Percentiles rank a stretch among this genome's conserved stretches.
These are phyloP conservation scores for Abscondita cerata DNA, from an alignment of 2,888 invertebrate genomes.

Conservation along the genomic window DNA sequence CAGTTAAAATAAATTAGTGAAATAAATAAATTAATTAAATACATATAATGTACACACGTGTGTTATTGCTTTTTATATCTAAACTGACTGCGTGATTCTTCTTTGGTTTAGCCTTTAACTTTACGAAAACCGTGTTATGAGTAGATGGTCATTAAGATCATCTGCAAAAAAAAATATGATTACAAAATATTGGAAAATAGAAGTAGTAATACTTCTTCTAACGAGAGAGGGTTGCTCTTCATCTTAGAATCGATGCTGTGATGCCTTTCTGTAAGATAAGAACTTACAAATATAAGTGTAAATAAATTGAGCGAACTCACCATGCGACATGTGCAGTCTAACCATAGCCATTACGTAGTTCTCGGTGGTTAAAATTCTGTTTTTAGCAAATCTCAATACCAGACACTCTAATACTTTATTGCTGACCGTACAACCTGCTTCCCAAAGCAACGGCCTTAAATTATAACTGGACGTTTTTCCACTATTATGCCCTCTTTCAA, in stretches of 20 bases:
- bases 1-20: not conserved
- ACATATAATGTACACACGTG: not conserved
- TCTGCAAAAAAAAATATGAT: slow-evolving; percentile 54
- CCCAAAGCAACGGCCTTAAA: slow-evolving; percentile 70
- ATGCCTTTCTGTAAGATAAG: slow-evolving; percentile 66
- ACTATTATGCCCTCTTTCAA: slow-evolving; percentile 62
- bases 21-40: not conserved
- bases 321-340: slow-evolving; percentile 68
- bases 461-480: slow-evolving; percentile 70
- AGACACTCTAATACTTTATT: slow-evolving; percentile 79
- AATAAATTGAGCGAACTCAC: too few species aligned
- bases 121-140: slow-evolving; percentile 55
- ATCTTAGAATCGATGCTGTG: slow-evolving; percentile 74
- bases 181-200: not conserved
- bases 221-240: slow-evolving; percentile 73
- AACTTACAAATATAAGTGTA: too few species aligned
- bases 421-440: slow-evolving; percentile 73
- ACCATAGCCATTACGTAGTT: slow-evolving; percentile 71
- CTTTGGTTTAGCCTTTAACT: slow-evolving; percentile 24
- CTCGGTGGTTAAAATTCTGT: slow-evolving; percentile 65
- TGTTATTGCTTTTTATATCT: not conserved
- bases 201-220: slow-evolving; percentile 65
- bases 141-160: slow-evolving; percentile 69
- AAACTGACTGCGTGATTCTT: not conserved
- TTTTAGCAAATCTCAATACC: slow-evolving; percentile 70